Evolutionary conservation across 2,797 vertebrate genomes (phyloP), one percentile per base, ranked within the genome.

Genomic region (Helicolenus hilgendorfi): DNA sequence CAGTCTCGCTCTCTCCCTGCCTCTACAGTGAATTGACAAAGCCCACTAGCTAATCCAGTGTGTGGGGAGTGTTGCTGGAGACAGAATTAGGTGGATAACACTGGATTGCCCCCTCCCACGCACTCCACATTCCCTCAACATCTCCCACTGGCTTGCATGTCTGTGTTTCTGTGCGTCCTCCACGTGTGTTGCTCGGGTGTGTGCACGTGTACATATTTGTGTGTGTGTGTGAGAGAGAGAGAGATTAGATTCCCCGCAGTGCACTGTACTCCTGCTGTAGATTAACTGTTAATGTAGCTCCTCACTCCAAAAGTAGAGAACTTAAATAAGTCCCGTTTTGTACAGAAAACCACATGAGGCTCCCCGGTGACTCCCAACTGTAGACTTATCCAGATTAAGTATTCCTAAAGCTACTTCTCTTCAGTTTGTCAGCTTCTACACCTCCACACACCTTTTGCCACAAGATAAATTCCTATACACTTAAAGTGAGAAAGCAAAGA

Each of bases 51-150:
- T 94, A 93, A 95, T 95, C 92, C 92, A 91, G 88, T 93, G 89
- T 88, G 92, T 93, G 87, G 88, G 78, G 91, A 91, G 89, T 93
- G 82, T 81, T 93, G 85, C 77, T 77, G 84, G 58, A 91, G 85
- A 91, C 79, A 77, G 89, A 93, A 93, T 91, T 89, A 91, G 88
- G 86, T 93, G 91, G 87, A 92, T 92, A 95, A 89, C 91, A 92
- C 68, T 85, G 83, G 84, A 89, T 93, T 79, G 63, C 67, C 70
- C 73, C 70, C 84, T 63, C 49, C 60, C 53, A 55, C 55, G 7
- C 75, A 41, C 76, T 60, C 69, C 70, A 5, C 63, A 31, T 68
- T 75, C 62, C 31, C 38, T 79, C 68, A 55, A 38, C 71, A 69
- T 79, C 76, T 83, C 79, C 56, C 49, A 84, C 72, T 27, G 38